Evolutionary conservation across 2,113 vertebrate species (phyloP), one percentile per base, ranked within the genome.

Genomic region (Trematocara stigmaticum): DNA sequence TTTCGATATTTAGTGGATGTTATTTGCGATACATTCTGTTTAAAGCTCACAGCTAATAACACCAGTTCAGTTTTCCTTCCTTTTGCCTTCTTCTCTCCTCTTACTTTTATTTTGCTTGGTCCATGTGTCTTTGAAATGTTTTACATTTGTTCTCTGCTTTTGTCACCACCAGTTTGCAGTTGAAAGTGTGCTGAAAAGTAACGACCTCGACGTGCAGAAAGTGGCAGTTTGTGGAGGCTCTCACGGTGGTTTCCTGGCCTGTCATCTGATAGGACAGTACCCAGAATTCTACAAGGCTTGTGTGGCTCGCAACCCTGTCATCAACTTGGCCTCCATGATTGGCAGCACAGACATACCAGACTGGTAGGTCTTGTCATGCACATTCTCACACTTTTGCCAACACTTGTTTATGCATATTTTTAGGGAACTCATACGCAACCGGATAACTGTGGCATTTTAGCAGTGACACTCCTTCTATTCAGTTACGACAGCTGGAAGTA

Each of bases 251-350:
- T 99, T 99, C 94, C 94, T 99, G 90, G 97, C 97, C 0, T 98
- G 97, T 90, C 99, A 99, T 94, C 96, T 99, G 85, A 97, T 99
- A 26, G 98, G 98, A 81, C 98, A 99, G 91, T 99, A 97, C 87
- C 98, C 98, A 0, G 92, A 95, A 2, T 98, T 97, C 87, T 99
- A 99, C 89, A 96, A 92, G 0, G 97, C 97, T 78, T 98, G 98
- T 0, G 96, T 98, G 74, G 95, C 94, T 9, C 96, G 97, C 64
- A 99, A 99, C 93, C 98, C 98, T 0, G 99, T 99, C 87, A 96
- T 93, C 93, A 99, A 99, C 93, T 91, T 99, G 0, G 97, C 97
- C 31, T 97, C 98, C 23, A 98, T 99, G 98, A 89, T 97, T 38
- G 90, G 96, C 83, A 92, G 95, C 93, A 99, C 98, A 0, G 99